Evolutionary conservation across 1,140 invertebrate genomes (phyloP).

Genomic region (Gonioctena quinquepunctata): DNA sequence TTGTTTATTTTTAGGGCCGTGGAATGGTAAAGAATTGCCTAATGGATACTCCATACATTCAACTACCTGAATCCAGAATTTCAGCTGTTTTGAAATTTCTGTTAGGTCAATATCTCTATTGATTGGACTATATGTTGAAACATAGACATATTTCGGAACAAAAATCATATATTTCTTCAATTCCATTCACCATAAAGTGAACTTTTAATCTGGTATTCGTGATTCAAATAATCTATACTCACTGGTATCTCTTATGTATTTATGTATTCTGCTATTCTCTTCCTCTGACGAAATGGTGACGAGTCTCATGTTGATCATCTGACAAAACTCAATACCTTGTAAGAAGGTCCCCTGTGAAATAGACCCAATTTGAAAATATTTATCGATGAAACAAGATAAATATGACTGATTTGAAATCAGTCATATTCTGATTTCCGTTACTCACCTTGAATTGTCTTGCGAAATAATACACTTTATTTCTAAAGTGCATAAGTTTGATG

Average conservation of each 20-base stretch:
- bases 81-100: no score
- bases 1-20: no score
- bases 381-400: neutral
- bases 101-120: no score
- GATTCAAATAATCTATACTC: neutral
- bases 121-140: no score
- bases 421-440: neutral
- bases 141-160: no score
- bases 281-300: neutral
- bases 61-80: no score
- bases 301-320: neutral
- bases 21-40: no score
- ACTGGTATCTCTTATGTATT: conserved; percentile 11
- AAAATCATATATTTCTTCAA: no score
- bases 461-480: neutral
- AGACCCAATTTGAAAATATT: neutral
- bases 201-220: no score
- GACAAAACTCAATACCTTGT: neutral
- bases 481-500: neutral
- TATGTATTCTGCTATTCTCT: neutral
- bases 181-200: no score
- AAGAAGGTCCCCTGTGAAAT: conserved; percentile 1
- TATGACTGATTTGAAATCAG: no score
- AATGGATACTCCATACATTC: no score
- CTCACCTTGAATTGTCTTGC: conserved; percentile 1